Evolutionary conservation across 2,888 invertebrate genomes (phyloP).

Genomic region (Elmis aenea): DNA sequence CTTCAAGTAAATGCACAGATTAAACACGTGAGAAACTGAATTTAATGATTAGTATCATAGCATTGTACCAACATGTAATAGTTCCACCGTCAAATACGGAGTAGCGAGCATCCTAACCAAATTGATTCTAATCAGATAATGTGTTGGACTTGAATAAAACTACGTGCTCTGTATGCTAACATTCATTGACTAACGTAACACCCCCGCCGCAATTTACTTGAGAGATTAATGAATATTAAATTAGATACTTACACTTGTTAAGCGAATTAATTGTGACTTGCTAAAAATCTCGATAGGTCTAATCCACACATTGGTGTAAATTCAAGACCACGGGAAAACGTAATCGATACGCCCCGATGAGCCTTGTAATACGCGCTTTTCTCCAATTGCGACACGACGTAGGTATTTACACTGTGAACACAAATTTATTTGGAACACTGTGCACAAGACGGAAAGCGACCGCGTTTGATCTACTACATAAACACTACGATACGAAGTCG

Average conservation of each 20-base stretch:
- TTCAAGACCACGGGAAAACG: conserved; percentile 10
- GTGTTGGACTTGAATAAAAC: conserved; percentile 21
- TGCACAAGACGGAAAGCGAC: conserved; percentile 1
- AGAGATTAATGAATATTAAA: conserved; percentile 8
- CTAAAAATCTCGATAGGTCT: conserved; percentile 23
- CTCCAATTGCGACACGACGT: conserved; percentile 8
- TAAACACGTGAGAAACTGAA: background rate
- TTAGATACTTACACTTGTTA: conserved; percentile 33
- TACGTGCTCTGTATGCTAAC: conserved; percentile 27
- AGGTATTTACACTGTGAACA: background rate
- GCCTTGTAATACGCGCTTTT: conserved; percentile 13
- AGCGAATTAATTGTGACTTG: conserved; percentile 31
- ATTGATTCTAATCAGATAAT: conserved; percentile 44
- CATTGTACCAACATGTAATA: no score
- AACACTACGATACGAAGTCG: conserved; percentile 1
- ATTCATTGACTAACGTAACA: conserved; percentile 23
- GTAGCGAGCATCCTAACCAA: no score
- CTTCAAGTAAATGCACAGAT: conserved; percentile 5
- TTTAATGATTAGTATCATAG: no score
- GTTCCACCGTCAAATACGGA: no score
- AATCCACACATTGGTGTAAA: conserved; percentile 27
- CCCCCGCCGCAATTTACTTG: conserved; percentile 20
- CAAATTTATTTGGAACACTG: background rate
- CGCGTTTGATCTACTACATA: background rate
- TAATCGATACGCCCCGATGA: conserved; percentile 20